phyloP scores from a whole-genome alignment of 2,797 vertebrate genomes.

The Lacerta viridis region DNA sequence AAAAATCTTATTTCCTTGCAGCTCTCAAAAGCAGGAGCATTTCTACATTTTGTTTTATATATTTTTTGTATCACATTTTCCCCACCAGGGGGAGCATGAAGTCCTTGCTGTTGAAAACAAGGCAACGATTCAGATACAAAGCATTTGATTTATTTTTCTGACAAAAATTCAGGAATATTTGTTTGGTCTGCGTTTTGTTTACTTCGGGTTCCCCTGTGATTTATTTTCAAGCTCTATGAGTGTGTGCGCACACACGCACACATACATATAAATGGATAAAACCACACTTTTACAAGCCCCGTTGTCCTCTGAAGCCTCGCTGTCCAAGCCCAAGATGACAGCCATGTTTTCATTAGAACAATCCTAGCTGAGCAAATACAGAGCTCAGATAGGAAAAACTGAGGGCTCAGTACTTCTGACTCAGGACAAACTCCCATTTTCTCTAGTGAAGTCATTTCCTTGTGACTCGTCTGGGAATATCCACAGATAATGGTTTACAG shows the following conservation, averaged over 20 bases:
- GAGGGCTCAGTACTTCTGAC: conserved; percentile 19
- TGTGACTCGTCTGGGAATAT: conserved; percentile 36
- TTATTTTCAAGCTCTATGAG: conserved; percentile 24
- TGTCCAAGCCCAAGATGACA: conserved; percentile 38
- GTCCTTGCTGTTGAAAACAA: neutral
- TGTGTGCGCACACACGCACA: rapidly evolving
- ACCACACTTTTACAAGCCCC: neutral
- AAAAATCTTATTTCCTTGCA: neutral
- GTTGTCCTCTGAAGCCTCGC: conserved; percentile 30
- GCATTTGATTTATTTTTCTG: conserved; percentile 16
- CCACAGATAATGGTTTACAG: conserved; percentile 36
- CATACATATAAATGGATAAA: conserved; percentile 31
- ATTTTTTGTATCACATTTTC: neutral
- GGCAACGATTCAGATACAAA: conserved; percentile 25
- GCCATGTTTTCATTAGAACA: conserved; percentile 25
- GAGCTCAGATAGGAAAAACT: conserved; percentile 38
- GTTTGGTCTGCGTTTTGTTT: conserved; percentile 39
- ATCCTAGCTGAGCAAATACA: conserved; percentile 14
- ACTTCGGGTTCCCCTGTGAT: conserved; percentile 36
- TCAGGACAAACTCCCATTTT: conserved; percentile 39
- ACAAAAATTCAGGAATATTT: conserved; percentile 12
- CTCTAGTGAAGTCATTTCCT: conserved; percentile 49
- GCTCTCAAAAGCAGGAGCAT: neutral
- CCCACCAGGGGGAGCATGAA: neutral
- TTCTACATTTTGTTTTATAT: conserved; percentile 2